These are phyloP conservation scores for Pollenia angustigena DNA, from an alignment of 2,888 invertebrate genomes.

Conservation along the genomic window DNA sequence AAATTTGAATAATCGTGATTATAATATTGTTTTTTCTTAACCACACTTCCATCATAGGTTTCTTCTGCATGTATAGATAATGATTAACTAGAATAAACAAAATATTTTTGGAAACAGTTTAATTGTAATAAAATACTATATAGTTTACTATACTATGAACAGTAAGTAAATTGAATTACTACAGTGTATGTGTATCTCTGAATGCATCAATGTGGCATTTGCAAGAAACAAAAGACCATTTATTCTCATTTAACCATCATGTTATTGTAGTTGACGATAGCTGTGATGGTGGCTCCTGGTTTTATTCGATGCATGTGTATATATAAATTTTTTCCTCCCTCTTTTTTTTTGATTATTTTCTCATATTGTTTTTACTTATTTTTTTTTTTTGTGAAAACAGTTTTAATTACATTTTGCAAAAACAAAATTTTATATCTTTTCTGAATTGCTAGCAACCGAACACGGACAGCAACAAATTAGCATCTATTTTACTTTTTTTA, in stretches of 20 bases:
- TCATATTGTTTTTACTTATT: slow-evolving; percentile 29
- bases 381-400: slow-evolving; percentile 19
- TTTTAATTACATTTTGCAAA: slow-evolving; percentile 17
- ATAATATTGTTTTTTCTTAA: too few relatives aligned
- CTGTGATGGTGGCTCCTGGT: background rate
- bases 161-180: slow-evolving; percentile 51
- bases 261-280: slow-evolving; percentile 23
- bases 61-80: too few relatives aligned
- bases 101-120: slow-evolving; percentile 13
- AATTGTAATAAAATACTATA: background rate
- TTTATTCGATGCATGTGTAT: background rate
- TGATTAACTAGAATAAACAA: too few relatives aligned
- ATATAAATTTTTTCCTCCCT: background rate
- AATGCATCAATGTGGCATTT: slow-evolving; percentile 34
- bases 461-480: slow-evolving; percentile 24
- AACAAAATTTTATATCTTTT: background rate
- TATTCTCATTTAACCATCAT: slow-evolving; percentile 42
- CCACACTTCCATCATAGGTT: too few relatives aligned
- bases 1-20: too few relatives aligned
- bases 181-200: background rate
- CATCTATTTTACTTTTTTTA: slow-evolving; percentile 17
- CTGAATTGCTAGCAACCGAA: slow-evolving; percentile 13
- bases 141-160: background rate
- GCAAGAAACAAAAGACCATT: slow-evolving; percentile 52
- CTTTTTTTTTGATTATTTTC: slow-evolving; percentile 16